Evolutionary conservation across 2,888 invertebrate species (phyloP).

Genomic region (Cepaea hortensis): DNA sequence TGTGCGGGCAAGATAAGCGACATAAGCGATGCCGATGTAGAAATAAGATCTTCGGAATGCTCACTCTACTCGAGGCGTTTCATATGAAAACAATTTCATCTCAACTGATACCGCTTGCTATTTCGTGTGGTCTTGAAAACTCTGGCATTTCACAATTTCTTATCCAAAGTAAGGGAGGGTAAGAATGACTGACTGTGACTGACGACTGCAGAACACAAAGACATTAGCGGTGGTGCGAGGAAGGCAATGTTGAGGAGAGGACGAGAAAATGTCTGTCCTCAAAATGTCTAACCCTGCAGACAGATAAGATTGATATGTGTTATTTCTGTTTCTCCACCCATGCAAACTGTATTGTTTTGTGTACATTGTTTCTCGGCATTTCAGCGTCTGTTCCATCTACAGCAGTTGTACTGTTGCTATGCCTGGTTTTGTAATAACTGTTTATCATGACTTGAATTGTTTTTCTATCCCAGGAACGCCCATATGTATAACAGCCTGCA

Average conservation of each 20-base stretch:
- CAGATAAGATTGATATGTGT: neutral
- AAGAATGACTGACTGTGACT: neutral
- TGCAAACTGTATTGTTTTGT: neutral
- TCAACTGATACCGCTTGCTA: slow-evolving; percentile 43
- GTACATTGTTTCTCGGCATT: too few species aligned
- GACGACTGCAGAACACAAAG: slow-evolving; percentile 11
- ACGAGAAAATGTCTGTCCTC: neutral
- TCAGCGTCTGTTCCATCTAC: neutral
- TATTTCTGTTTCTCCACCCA: neutral
- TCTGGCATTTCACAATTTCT: slow-evolving; percentile 42
- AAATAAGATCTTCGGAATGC: slow-evolving; percentile 43
- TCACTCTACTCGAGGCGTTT: slow-evolving; percentile 38
- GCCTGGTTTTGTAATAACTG: neutral
- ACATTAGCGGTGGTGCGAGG: neutral
- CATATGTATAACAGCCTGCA: neutral
- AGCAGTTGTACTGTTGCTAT: neutral
- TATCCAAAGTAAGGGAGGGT: neutral
- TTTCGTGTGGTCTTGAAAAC: slow-evolving; percentile 42
- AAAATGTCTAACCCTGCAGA: neutral
- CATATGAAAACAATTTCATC: slow-evolving; percentile 49
- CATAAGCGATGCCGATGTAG: slow-evolving; percentile 14
- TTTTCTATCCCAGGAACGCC: neutral
- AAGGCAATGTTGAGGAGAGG: neutral
- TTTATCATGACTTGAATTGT: neutral
- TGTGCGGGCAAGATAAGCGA: slow-evolving; percentile 35